Evolutionary conservation across 2,113 vertebrate genomes (phyloP), one percentile per base, ranked within the genome.

Genomic region (Cervus canadensis): DNA sequence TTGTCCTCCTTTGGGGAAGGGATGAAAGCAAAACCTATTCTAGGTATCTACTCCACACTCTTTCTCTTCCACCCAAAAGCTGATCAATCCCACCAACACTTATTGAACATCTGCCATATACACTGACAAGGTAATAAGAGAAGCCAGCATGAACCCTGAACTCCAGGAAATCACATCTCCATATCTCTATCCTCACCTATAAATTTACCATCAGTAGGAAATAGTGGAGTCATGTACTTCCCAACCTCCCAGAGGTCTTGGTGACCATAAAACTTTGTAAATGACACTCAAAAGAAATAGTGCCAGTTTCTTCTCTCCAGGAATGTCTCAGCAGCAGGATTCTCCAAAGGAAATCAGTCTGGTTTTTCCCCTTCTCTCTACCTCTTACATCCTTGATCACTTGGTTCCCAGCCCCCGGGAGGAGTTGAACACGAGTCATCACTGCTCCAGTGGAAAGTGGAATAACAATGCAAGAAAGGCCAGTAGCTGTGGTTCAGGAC

Each of bases 401-500:
- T 71, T 43, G 28, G 52, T 83, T 93, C 26, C 21, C 54, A 82
- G 1, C 13, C 60, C 56, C 25, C 50, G 25, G 74, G 19, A 40
- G 4, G 30, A 21, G 10, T 1, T 43, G 60, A 48, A 28, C 33
- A 62, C 33, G 21, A 81, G 54, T 86, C 52, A 40, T 76, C 5
- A 30, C 25, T 23, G n/a, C 33, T 15, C 36, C 74, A 8, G 30
- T 23, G 74, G 85, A 56, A 87, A n/a, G 40, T 25, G 83, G 30
- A 28, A 2, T 1, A 7, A 33, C 40, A 7, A 21, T 14, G n/a
- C 59, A n/a, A 19, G 5, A 23, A 33, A 86, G 91, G 76, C 11
- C 6, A 3, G 26, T 23, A 36, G 28, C 28, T 45, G 6, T 2
- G 28, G 52, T 97, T 98, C 97, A 98, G 98, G 7, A 98, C 96